Evolutionary conservation across 2,797 vertebrate genomes (phyloP).

Genomic region (Luscinia luscinia): DNA sequence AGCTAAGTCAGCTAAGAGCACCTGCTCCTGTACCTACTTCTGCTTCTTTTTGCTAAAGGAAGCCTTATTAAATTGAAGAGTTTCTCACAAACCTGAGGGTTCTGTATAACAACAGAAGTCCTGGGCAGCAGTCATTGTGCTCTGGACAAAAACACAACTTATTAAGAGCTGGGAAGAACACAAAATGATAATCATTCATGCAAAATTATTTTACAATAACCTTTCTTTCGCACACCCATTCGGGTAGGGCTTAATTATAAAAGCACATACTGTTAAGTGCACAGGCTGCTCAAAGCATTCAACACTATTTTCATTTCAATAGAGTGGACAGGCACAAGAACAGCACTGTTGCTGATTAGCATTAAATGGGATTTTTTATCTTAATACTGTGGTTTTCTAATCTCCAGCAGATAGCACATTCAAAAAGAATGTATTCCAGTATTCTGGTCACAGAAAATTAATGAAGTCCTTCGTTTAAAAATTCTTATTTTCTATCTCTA

Average conservation of each 20-base stretch:
- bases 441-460: neutral
- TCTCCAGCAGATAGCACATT: neutral
- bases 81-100: neutral
- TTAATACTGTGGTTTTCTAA: neutral
- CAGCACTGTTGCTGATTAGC: neutral
- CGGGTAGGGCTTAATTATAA: neutral
- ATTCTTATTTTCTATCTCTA: neutral
- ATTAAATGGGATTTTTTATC: neutral
- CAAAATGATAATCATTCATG: neutral
- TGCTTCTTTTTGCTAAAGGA: neutral
- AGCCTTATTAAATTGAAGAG: neutral
- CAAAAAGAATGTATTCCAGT: neutral
- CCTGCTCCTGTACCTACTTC: neutral
- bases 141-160: neutral
- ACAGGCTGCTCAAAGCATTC: neutral
- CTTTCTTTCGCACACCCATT: neutral
- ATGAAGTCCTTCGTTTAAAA: neutral
- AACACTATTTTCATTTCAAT: neutral
- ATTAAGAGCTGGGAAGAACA: neutral
- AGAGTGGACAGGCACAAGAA: neutral
- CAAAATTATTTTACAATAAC: neutral
- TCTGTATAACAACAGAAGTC: neutral
- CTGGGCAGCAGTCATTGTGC: neutral
- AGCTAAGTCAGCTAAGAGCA: neutral
- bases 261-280: neutral